Conservation (phyloP, 1,140 invertebrate genomes). For the Drosophila oshimai region DNA sequence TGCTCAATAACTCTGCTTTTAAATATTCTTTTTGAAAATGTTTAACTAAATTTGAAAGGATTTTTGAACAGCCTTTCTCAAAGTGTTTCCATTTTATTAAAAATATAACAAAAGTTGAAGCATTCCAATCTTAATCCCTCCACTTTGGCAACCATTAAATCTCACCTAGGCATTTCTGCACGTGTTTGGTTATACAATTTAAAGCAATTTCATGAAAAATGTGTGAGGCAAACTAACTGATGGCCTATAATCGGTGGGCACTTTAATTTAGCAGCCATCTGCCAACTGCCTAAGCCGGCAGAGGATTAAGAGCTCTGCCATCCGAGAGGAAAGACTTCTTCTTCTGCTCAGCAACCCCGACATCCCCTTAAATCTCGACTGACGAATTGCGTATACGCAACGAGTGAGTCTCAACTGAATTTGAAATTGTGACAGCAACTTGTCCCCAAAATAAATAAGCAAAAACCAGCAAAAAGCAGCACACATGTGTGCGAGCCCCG, state of each 20-base stretch:
- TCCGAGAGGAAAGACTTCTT: neutral
- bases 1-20: no score
- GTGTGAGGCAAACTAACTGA: slow-evolving; percentile 48
- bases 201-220: slow-evolving; percentile 32
- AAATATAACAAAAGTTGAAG: no score
- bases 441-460: slow-evolving; percentile 62
- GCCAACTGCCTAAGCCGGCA: slow-evolving; percentile 59
- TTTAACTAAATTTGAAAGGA: no score
- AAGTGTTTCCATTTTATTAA: neutral
- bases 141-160: neutral
- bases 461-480: slow-evolving; percentile 34
- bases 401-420: slow-evolving; percentile 47
- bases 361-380: slow-evolving; percentile 52
- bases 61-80: neutral
- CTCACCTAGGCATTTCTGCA: neutral
- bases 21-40: no score
- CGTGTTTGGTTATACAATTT: slow-evolving; percentile 12
- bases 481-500: neutral
- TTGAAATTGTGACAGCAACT: slow-evolving; percentile 72
- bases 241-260: slow-evolving; percentile 67
- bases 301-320: slow-evolving; percentile 54
- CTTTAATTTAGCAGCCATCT: slow-evolving; percentile 70
- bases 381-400: slow-evolving; percentile 73
- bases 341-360: neutral
- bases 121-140: neutral